phyloP scores from a whole-genome alignment of 2,888 invertebrate species.

The Parnassius orleans region DNA sequence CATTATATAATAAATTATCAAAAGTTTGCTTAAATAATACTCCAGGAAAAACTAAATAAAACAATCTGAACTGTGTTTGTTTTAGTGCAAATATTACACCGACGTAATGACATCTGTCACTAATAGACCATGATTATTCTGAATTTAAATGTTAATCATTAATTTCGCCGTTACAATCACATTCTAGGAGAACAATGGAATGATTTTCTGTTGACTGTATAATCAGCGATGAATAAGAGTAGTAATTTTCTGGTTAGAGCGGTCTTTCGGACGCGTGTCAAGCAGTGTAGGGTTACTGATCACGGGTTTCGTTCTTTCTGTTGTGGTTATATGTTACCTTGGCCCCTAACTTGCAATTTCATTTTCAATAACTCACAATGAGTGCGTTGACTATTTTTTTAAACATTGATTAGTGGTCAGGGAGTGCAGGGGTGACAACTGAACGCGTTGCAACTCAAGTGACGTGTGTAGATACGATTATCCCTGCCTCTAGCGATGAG shows the following conservation, averaged over 20 bases:
- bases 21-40: too few relatives aligned
- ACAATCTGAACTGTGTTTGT: neutral
- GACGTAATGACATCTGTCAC: neutral
- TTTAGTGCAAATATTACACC: neutral
- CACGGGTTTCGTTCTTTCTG: conserved; percentile 55
- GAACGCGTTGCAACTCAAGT: conserved; percentile 52
- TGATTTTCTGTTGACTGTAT: neutral
- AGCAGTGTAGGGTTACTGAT: conserved; percentile 53
- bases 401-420: conserved; percentile 64
- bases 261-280: conserved; percentile 47
- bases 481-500: conserved; percentile 52
- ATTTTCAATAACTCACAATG: conserved; percentile 37
- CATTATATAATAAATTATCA: too few relatives aligned
- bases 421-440: conserved; percentile 54
- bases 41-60: too few relatives aligned
- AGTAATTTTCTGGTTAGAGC: conserved; percentile 51
- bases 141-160: neutral
- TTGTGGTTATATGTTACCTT: conserved; percentile 71
- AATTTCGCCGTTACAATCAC: neutral
- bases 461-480: conserved; percentile 75
- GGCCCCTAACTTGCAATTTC: conserved; percentile 40
- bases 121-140: neutral
- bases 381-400: conserved; percentile 27
- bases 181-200: conserved; percentile 1
- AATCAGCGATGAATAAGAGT: conserved; percentile 46